phyloP scores from a whole-genome alignment of 2,888 invertebrate species.

The Portevinia maculata region DNA sequence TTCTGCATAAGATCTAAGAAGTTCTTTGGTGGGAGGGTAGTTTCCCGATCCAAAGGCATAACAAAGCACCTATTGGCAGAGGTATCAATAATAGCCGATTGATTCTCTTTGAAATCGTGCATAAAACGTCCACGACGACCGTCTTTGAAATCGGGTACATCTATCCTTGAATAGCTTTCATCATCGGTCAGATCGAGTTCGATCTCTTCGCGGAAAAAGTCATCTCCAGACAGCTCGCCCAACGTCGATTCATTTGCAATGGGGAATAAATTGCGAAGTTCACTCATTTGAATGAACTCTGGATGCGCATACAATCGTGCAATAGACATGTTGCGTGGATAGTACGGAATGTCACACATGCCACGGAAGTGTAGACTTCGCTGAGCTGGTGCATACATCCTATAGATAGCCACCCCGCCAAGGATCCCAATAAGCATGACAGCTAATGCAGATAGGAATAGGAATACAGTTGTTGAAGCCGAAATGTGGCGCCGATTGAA shows the following conservation, averaged over 20 bases:
- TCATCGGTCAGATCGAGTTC: slow-evolving; percentile 88
- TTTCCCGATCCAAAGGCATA: slow-evolving; percentile 92
- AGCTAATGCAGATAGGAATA: slow-evolving; percentile 87
- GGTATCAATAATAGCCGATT: slow-evolving; percentile 90
- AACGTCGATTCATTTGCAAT: slow-evolving; percentile 66
- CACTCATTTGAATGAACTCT: slow-evolving; percentile 79
- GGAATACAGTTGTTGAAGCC: slow-evolving; percentile 86
- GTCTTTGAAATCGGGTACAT: slow-evolving; percentile 92
- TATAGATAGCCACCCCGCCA: slow-evolving; percentile 90
- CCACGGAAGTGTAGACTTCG: slow-evolving; percentile 82
- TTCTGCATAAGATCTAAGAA: slow-evolving; percentile 91
- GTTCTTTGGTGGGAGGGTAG: slow-evolving; percentile 91
- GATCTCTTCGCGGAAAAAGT: slow-evolving; percentile 90
- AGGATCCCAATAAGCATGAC: slow-evolving; percentile 88
- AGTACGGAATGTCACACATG: slow-evolving; percentile 82
- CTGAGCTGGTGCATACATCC: slow-evolving; percentile 87
- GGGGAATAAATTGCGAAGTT: slow-evolving; percentile 77
- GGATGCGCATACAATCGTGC: slow-evolving; percentile 79
- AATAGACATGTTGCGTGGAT: slow-evolving; percentile 77
- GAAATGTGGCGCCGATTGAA: slow-evolving; percentile 83
- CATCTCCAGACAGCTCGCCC: slow-evolving; percentile 77
- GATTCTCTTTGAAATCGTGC: slow-evolving; percentile 93
- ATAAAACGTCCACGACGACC: slow-evolving; percentile 93
- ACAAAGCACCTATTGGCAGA: slow-evolving; percentile 92
- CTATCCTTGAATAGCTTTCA: slow-evolving; percentile 91